Conservation (phyloP, 2,113 vertebrate species). For the Dissostichus mawsoni region DNA sequence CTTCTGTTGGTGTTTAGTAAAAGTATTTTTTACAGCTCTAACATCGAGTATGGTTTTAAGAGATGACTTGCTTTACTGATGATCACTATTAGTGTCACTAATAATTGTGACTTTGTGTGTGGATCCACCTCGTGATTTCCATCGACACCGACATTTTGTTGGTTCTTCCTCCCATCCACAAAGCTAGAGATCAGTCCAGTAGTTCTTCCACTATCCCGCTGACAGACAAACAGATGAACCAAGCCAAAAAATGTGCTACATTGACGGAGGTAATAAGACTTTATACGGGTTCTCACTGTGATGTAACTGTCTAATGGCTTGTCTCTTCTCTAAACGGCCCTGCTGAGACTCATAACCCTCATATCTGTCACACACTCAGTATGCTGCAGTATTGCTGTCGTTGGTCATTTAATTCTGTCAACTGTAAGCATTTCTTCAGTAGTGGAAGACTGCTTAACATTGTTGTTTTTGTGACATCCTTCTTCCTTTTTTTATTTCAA, state of each 20-base stretch:
- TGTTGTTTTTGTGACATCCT: no score
- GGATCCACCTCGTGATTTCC: background rate
- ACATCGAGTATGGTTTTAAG: background rate
- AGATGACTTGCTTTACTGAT: background rate
- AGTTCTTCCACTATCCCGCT: background rate
- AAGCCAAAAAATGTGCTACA: background rate
- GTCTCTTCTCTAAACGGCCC: constrained; percentile 33
- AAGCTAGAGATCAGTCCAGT: background rate
- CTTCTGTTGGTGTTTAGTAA: background rate
- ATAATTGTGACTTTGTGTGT: background rate
- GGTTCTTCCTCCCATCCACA: background rate
- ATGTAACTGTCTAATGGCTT: constrained; percentile 28
- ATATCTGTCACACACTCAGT: constrained; percentile 2
- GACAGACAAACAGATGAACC: background rate
- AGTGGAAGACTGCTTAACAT: background rate
- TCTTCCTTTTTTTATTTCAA: no score
- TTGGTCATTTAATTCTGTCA: constrained; percentile 16
- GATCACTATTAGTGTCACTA: no score
- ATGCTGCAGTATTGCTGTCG: constrained; percentile 12
- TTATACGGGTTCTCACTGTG: background rate
- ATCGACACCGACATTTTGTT: no score
- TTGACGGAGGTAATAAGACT: constrained; percentile 8
- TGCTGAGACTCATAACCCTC: constrained; percentile 45
- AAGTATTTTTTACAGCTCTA: background rate
- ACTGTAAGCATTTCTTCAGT: background rate